phyloP scores from a whole-genome alignment of 2,888 invertebrate species.

The Tillus elongatus region DNA sequence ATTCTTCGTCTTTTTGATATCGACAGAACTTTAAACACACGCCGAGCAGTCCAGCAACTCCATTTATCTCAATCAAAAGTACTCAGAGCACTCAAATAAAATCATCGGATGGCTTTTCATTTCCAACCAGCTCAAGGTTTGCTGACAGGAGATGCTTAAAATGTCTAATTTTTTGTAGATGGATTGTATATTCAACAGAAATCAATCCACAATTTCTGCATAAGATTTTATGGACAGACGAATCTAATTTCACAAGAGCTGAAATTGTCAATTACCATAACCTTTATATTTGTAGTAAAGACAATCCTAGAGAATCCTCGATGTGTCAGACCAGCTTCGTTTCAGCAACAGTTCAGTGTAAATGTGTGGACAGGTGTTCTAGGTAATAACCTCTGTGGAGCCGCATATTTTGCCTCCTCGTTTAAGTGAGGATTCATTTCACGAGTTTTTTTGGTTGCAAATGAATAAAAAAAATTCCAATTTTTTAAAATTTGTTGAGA shows the following conservation, averaged over 20 bases:
- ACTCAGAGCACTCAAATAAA: slow-evolving; percentile 5
- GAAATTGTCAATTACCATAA: not conserved
- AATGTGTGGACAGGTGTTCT: slow-evolving; percentile 1
- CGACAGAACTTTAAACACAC: not conserved
- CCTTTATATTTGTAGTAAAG: not conserved
- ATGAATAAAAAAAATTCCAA: too few species aligned
- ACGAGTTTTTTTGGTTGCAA: too few species aligned
- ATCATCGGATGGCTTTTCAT: slow-evolving; percentile 5
- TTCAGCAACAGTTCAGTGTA: not conserved
- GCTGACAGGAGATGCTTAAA: slow-evolving; percentile 4
- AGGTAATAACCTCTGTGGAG: slow-evolving; percentile 6
- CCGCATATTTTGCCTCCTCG: slow-evolving; percentile 6
- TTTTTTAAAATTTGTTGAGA: too few species aligned
- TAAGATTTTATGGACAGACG: slow-evolving; percentile 7
- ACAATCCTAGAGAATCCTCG: not conserved
- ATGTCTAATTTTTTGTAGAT: not conserved
- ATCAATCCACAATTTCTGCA: slow-evolving; percentile 4
- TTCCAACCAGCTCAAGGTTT: slow-evolving; percentile 7
- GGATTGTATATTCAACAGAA: not conserved
- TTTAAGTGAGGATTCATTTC: slow-evolving; percentile 5
- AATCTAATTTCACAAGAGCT: slow-evolving; percentile 6
- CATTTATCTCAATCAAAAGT: slow-evolving; percentile 1
- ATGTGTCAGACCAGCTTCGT: slow-evolving; percentile 1
- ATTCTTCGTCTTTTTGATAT: slow-evolving; percentile 5
- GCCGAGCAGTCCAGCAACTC: slow-evolving; percentile 6